Conservation (phyloP, 2,888 invertebrate species). For the Monoplex corrugatus region DNA sequence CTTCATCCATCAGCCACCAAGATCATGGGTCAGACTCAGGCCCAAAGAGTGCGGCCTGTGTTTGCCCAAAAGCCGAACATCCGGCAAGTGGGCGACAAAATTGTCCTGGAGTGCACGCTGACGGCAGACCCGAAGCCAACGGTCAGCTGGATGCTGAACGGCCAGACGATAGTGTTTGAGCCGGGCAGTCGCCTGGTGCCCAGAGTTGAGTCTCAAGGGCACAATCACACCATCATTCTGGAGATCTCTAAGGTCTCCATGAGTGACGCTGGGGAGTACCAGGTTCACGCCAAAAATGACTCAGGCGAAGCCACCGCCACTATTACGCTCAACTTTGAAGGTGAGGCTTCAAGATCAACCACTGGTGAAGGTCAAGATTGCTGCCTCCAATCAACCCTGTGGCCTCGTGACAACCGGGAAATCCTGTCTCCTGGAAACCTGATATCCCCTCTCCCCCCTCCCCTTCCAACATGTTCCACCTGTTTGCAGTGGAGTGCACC, state of each 20-base stretch:
- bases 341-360: constrained; percentile 63
- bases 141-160: constrained; percentile 97
- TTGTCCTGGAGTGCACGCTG: constrained; percentile 84
- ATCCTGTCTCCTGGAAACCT: no score
- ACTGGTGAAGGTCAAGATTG: not conserved
- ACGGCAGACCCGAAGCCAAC: constrained; percentile 86
- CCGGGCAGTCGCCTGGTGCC: constrained; percentile 48
- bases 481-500: no score
- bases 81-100: constrained; percentile 93
- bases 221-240: constrained; percentile 91
- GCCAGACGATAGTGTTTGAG: constrained; percentile 85
- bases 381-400: no score
- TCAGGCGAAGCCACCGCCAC: constrained; percentile 96
- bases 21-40: no score
- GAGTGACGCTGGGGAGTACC: constrained; percentile 93
- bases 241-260: constrained; percentile 92
- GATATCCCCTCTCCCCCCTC: no score
- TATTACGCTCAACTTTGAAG: constrained; percentile 88
- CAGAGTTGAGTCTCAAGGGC: constrained; percentile 84
- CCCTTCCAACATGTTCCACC: no score
- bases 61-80: constrained; percentile 99
- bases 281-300: constrained; percentile 94
- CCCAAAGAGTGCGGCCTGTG: constrained; percentile 85
- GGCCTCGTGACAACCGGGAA: no score
- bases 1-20: no score